Evolutionary conservation across 1,140 invertebrate species (phyloP).

Genomic region (Caenorhabditis inopinata): DNA sequence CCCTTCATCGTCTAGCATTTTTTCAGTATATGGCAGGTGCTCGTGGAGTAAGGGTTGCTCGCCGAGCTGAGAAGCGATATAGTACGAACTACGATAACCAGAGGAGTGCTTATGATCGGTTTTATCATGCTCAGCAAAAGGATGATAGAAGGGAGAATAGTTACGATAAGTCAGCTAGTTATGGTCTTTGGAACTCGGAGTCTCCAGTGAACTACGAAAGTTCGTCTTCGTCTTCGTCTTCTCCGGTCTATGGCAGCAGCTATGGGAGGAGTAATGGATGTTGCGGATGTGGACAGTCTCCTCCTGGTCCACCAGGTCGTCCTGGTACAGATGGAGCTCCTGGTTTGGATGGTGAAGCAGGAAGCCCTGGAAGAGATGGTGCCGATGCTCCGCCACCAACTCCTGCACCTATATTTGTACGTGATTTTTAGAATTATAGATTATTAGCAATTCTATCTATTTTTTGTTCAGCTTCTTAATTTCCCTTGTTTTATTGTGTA

Average conservation of each 20-base stretch:
- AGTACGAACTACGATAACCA: conserved; percentile 10
- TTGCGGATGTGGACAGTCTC: conserved; percentile 1
- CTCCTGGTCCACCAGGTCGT: neutral
- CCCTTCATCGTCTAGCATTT: too few relatives aligned
- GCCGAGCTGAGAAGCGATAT: neutral
- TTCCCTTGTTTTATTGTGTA: neutral
- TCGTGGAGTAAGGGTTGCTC: neutral
- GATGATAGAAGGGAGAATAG: neutral
- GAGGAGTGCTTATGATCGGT: neutral
- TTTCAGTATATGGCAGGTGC: conserved; percentile 13
- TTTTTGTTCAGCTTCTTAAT: neutral
- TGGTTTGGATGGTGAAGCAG: neutral
- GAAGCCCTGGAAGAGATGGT: neutral
- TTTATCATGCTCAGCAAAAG: conserved; percentile 5
- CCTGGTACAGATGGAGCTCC: neutral
- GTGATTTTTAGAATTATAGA: neutral
- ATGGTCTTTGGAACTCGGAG: neutral
- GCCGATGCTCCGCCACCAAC: neutral
- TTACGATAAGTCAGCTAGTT: conserved; percentile 21
- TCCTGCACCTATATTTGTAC: neutral
- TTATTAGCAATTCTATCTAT: neutral
- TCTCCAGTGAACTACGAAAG: neutral
- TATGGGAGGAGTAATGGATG: neutral
- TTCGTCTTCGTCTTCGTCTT: neutral
- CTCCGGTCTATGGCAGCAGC: neutral